Percentiles rank a stretch among this genome's conserved stretches.
These are phyloP conservation scores for Zaprionus lineosus DNA, from an alignment of 2,888 invertebrate species.

Conservation along the genomic window DNA sequence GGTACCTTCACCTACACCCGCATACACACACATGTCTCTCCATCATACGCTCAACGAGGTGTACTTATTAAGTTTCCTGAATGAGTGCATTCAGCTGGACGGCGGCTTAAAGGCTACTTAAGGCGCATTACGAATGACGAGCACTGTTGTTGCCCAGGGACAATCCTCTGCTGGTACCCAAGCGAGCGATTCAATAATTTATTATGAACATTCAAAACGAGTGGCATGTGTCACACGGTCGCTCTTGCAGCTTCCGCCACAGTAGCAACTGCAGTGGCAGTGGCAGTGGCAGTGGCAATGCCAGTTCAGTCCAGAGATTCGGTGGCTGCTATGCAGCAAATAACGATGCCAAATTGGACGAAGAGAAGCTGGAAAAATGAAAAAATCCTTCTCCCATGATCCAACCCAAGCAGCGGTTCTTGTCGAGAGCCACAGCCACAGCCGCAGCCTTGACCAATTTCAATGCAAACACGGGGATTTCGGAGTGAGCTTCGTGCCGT, in stretches of 20 bases:
- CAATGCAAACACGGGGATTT: slow-evolving; percentile 47
- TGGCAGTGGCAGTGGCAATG: neutral
- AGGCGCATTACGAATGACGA: slow-evolving; percentile 28
- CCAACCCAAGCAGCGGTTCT: slow-evolving; percentile 4
- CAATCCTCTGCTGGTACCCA: neutral
- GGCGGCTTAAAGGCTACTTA: slow-evolving; percentile 29
- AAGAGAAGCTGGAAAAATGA: slow-evolving; percentile 15
- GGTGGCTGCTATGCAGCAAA: slow-evolving; percentile 39
- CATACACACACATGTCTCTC: neutral
- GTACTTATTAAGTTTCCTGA: slow-evolving; percentile 3
- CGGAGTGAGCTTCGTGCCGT: slow-evolving; percentile 7
- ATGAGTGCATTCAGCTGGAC: slow-evolving; percentile 11
- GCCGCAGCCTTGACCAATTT: slow-evolving; percentile 61
- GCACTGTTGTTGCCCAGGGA: too few species aligned
- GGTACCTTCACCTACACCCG: too few species aligned
- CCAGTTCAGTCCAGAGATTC: too few species aligned
- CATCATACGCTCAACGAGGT: neutral
- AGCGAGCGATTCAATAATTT: slow-evolving; percentile 48
- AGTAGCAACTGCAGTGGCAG: neutral
- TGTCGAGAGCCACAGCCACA: neutral
- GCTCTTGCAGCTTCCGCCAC: neutral
- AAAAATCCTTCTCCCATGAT: too few species aligned
- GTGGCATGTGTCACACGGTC: slow-evolving; percentile 37
- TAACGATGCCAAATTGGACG: slow-evolving; percentile 58
- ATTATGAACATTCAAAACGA: slow-evolving; percentile 58